Percentiles rank a stretch among this genome's conserved stretches.
These are phyloP conservation scores for Struthidea cinerea DNA, from an alignment of 2,113 vertebrate genomes.

Conservation along the genomic window DNA sequence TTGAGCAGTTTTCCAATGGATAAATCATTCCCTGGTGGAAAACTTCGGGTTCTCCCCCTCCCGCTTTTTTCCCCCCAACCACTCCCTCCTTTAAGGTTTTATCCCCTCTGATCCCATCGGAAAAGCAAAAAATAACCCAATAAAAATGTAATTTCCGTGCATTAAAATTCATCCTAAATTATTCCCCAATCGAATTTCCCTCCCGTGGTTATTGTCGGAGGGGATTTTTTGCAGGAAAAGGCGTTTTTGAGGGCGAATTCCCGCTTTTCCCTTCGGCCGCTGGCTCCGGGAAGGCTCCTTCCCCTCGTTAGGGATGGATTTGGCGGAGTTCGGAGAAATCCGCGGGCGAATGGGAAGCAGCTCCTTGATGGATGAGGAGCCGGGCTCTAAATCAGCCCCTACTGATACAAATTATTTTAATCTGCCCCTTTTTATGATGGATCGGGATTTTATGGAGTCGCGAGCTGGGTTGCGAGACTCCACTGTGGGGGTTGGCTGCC, in stretches of 20 bases:
- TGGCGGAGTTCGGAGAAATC: slow-evolving; percentile 23
- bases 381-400: slow-evolving; percentile 57
- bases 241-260: neutral
- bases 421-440: slow-evolving; percentile 44
- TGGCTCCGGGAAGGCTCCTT: neutral
- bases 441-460: slow-evolving; percentile 45
- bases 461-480: neutral
- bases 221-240: neutral
- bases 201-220: neutral
- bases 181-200: neutral
- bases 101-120: neutral
- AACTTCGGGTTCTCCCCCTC: accelerated
- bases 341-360: neutral
- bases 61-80: too few species aligned
- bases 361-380: slow-evolving; percentile 50
- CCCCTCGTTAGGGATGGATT: slow-evolving; percentile 18
- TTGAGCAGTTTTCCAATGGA: neutral
- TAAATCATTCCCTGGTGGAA: neutral
- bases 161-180: neutral
- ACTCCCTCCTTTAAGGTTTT: neutral
- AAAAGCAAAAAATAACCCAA: too few species aligned
- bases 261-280: neutral
- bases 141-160: accelerated
- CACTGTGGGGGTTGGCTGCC: neutral
- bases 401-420: slow-evolving; percentile 63